Evolutionary conservation across 2,888 invertebrate genomes (phyloP).

Genomic region (Agriopis marginaria): DNA sequence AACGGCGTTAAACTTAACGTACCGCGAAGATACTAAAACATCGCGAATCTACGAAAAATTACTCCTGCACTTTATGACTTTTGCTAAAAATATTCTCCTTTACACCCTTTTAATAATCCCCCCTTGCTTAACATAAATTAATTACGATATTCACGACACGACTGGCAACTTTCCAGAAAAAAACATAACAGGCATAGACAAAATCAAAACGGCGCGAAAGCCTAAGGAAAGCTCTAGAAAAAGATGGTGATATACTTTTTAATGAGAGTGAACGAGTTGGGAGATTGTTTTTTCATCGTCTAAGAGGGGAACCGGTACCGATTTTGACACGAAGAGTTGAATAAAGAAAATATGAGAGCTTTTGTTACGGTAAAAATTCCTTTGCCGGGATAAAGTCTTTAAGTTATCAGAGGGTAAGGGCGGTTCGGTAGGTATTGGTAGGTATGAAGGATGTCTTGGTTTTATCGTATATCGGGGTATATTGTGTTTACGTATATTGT

Average conservation of each 20-base stretch:
- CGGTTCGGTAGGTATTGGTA: constrained; percentile 47
- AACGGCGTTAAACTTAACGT: constrained; percentile 69
- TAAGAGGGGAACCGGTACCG: constrained; percentile 44
- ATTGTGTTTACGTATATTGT: constrained; percentile 68
- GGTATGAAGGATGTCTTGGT: constrained; percentile 49
- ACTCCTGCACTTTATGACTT: constrained; percentile 61
- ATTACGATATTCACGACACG: constrained; percentile 78
- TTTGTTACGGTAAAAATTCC: constrained; percentile 84
- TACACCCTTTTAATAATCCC: constrained; percentile 61
- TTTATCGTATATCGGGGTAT: constrained; percentile 69
- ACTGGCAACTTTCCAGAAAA: constrained; percentile 55
- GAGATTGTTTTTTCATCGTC: constrained; percentile 70
- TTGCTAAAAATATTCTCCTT: constrained; percentile 48
- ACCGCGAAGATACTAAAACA: constrained; percentile 67
- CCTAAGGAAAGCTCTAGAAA: constrained; percentile 32
- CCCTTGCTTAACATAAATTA: constrained; percentile 84
- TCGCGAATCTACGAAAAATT: constrained; percentile 64
- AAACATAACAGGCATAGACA: constrained; percentile 64
- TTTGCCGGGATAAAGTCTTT: constrained; percentile 85
- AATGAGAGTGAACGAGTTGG: constrained; percentile 81
- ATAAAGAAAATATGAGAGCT: constrained; percentile 85
- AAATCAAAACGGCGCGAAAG: constrained; percentile 75
- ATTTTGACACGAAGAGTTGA: constrained; percentile 71
- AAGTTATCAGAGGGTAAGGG: constrained; percentile 81
- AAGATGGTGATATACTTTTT: constrained; percentile 46